Conservation (phyloP, 2,797 vertebrate species). For the Neosalanx taihuensis region DNA sequence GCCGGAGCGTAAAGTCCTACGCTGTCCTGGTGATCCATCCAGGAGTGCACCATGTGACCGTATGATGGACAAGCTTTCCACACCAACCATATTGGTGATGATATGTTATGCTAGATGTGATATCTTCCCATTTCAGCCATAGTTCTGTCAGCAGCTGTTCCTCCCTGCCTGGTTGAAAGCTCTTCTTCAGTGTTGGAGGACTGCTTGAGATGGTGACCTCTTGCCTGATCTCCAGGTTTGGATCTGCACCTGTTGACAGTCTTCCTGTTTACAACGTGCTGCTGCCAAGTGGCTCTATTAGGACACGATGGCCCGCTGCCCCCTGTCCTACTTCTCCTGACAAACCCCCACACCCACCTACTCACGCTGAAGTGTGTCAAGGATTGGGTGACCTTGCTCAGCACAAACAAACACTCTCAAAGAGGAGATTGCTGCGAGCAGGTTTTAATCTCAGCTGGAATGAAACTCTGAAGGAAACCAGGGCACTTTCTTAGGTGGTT, state of each 20-base stretch:
- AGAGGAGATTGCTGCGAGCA: not conserved
- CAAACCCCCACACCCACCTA: constrained; percentile 3
- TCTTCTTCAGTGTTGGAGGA: not conserved
- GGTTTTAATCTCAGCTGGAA: not conserved
- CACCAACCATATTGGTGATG: not conserved
- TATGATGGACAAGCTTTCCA: not conserved
- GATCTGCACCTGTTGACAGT: constrained; percentile 36
- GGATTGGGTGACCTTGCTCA: constrained; percentile 40
- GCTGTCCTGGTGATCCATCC: not conserved
- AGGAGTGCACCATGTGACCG: not conserved
- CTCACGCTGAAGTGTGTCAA: constrained; percentile 38
- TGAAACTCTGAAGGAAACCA: not conserved
- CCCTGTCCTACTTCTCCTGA: constrained; percentile 42
- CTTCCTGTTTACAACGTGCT: constrained; percentile 27
- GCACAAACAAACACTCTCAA: constrained; percentile 1
- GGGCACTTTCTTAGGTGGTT: not conserved
- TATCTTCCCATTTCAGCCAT: not conserved
- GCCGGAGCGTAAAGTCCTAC: not conserved
- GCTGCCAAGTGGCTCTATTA: constrained; percentile 31
- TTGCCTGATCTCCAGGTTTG: constrained; percentile 23
- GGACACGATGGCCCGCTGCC: constrained; percentile 40
- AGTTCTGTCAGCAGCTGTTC: not conserved
- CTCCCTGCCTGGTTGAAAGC: no score
- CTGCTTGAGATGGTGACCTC: not conserved
- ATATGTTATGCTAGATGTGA: no score